Conservation (phyloP, 2,797 vertebrate genomes). For the Ibycter americanus region DNA sequence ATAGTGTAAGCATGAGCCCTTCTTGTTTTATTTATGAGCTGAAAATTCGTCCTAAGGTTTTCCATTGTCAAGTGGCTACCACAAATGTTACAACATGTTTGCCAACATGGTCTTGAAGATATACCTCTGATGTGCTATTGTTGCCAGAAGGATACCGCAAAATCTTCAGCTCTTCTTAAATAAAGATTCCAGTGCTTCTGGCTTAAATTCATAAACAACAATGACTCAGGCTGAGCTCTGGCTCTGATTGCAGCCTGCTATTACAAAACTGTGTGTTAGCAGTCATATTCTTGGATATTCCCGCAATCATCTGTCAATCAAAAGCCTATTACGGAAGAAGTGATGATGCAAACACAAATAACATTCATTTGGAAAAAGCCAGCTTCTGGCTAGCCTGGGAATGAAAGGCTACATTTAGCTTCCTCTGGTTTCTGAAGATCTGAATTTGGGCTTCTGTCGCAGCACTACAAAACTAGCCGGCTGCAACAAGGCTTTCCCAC, state of each 20-base stretch:
- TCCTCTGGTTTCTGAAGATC: constrained; percentile 9
- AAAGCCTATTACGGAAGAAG: background rate
- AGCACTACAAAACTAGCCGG: too few relatives aligned
- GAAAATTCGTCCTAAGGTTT: constrained; percentile 75
- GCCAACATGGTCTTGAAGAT: constrained; percentile 59
- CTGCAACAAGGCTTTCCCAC: too few relatives aligned
- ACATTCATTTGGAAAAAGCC: background rate
- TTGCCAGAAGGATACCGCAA: constrained; percentile 67
- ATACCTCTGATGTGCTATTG: constrained; percentile 4
- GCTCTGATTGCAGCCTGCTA: constrained; percentile 36
- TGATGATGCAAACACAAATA: background rate
- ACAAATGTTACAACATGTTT: constrained; percentile 68
- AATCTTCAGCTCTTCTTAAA: constrained; percentile 62
- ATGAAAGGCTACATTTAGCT: background rate
- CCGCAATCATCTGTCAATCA: constrained; percentile 23
- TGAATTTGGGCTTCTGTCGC: background rate
- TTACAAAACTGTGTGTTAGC: constrained; percentile 38
- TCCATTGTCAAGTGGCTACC: constrained; percentile 69
- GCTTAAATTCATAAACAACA: constrained; percentile 61
- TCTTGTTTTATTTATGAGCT: constrained; percentile 77
- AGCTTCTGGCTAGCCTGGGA: background rate
- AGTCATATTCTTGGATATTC: constrained; percentile 52
- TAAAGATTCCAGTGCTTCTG: constrained; percentile 33
- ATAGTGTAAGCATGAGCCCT: constrained; percentile 55
- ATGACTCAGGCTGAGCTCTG: constrained; percentile 45